These are phyloP conservation scores for Pelecanus crispus DNA, from an alignment of 2,113 vertebrate species.

Conservation along the genomic window DNA sequence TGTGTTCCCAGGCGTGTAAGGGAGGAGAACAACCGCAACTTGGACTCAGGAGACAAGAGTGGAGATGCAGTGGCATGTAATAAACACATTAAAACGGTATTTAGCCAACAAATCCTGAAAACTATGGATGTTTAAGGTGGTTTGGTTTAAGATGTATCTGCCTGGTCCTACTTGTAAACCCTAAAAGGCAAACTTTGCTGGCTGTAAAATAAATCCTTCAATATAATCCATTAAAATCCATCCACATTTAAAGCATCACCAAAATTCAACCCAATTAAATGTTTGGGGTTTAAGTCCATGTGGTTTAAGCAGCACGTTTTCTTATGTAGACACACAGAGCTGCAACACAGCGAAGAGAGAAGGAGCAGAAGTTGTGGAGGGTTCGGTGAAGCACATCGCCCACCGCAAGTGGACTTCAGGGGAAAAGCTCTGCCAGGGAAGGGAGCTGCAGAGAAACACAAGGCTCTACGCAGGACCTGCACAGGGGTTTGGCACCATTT, in stretches of 20 bases:
- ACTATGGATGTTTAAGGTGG: neutral
- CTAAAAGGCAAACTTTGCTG: neutral
- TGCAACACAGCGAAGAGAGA: neutral
- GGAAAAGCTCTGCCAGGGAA: neutral
- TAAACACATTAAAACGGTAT: neutral
- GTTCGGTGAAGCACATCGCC: neutral
- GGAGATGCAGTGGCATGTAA: neutral
- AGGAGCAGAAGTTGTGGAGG: neutral
- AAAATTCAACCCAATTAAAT: neutral
- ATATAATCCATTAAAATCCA: no score
- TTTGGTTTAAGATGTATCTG: neutral
- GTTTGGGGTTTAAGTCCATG: neutral
- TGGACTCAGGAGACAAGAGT: neutral
- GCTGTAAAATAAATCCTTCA: neutral
- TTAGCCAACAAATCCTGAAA: neutral
- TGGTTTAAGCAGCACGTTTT: neutral
- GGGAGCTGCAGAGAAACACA: neutral
- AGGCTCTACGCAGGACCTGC: neutral
- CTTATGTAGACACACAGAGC: neutral
- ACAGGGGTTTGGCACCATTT: neutral
- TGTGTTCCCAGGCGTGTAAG: accelerated
- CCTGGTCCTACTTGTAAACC: neutral
- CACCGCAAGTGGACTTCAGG: neutral
- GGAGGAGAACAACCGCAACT: neutral
- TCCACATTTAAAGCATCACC: neutral